phyloP scores from a whole-genome alignment of 2,113 vertebrate genomes.

The Eurystomus gularis region DNA sequence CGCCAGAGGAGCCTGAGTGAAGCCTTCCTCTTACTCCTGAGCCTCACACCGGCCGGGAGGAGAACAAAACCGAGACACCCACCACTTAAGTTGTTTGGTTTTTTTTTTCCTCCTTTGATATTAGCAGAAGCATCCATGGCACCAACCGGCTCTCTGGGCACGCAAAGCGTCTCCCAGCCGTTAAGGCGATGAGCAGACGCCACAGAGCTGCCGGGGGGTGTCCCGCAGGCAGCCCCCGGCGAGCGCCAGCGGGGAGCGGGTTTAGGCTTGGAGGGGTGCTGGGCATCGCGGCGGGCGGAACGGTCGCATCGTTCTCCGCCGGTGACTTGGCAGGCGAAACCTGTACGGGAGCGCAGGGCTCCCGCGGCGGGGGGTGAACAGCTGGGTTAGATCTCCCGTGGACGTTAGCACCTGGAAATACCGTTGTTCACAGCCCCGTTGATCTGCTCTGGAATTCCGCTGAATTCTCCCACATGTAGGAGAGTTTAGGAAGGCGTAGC shows the following conservation, averaged over 20 bases:
- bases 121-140: fast-evolving
- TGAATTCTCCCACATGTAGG: background rate
- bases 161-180: background rate
- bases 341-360: background rate
- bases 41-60: background rate
- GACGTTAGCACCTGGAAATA: background rate
- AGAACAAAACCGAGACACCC: background rate
- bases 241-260: background rate
- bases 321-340: background rate
- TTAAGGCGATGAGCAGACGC: fast-evolving
- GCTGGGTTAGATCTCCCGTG: background rate
- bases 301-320: background rate
- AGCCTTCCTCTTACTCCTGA: background rate
- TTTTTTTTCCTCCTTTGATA: background rate
- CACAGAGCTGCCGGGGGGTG: too few relatives aligned
- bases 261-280: background rate
- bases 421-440: background rate
- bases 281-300: too few relatives aligned
- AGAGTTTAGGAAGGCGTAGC: background rate
- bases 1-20: background rate
- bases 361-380: background rate
- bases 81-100: too few relatives aligned
- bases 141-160: background rate
- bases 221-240: background rate
- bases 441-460: background rate